Evolutionary conservation across 23 tunicate species (phyloP), one percentile per base, ranked within the genome.

Genomic region (Trididemnum nubilum): DNA sequence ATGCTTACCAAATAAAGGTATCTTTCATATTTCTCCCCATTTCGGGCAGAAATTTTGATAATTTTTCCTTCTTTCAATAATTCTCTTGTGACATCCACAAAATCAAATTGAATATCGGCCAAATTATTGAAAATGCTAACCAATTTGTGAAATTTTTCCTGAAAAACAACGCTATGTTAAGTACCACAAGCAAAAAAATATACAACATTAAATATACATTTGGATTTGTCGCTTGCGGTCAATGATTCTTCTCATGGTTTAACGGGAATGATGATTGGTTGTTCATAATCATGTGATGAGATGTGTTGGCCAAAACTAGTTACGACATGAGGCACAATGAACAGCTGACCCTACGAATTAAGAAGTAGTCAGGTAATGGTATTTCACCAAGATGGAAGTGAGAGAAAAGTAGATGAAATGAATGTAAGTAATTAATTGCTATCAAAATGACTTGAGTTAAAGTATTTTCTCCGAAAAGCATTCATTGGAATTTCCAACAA

Each of bases 1-100:
- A n/a, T 1, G 49, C 88, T 82, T 59, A 92, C 97, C 86, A 92
- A 83, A 69, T 92, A 92, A 21, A 92, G 73, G 73, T 92, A 92
- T 54, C 97, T 73, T 73, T 92, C 97, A 64, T 92, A 82, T 83
- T 92, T 92, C 71, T 92, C 97, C 2, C 97, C 97, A 57, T 85
- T 92, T 83, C 97, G 83, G 19, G 97, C 97, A 2, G 97, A 92
- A 33, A 92, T 92, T 79, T 92, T 92, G 52, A 84, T 87, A 39
- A 92, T 92, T 79, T 92, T 92, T 63, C 97, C 97, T 80, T 92
- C 97, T 64, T 80, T 83, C 50, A 87, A 54, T 65, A 92, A 50
- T 80, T 92, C 97, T 22, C 97, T 67, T 22, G 92, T 66, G 2
- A 88, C 98, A 76, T 93, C 86, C 15, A 87, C 98, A 37, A 84